Base-by-base conservation (phyloP, 2,888 invertebrate species). In the Napeogenes inachia region DNA sequence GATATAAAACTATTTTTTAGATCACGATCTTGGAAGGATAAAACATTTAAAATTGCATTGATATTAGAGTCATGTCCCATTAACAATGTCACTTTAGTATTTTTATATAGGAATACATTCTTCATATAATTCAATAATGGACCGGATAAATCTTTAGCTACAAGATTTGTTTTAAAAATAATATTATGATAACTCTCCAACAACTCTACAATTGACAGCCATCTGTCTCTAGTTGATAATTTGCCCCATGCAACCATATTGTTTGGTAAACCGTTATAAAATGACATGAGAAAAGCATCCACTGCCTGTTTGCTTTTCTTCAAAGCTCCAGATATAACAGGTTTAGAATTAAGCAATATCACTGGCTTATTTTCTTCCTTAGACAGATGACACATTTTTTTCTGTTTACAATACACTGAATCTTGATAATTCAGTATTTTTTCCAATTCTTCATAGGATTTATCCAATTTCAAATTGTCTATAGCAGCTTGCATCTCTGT, bases 31-130 rank as follows among this genome's bases (percentile, higher is more conserved):
- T 78, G 79, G 53, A 89, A 80, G 32, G 70, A 62, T 68, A 90
- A 71, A 8, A 78, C 73, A 3, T 76, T 82, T 1, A 88, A 63
- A 1, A 89, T 53, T 0, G 87, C 85, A 50, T 82, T 84, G 4
- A 89, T 73, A 64, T 89, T 90, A 2, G 86, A 83, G 72, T 89
- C 89, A 64, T 90, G 89, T 0, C 87, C 89, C 84, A 88, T 86
- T 1, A 90, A 65, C 12, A 89, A 68, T 0, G 74, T 70, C 0
- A 86, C 73, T 73, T 80, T 86, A 3, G 80, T 74, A 0, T 57
- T 45, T 10, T 70, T 57, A 35, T 77, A 73, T 3, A 81, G 58
- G 57, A 88, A 78, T 13, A 82, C 71, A 2, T 77, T 69, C 1
- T 70, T 71, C 58, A 90, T 77, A 65, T 78, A 85, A 53, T 74